Conservation (phyloP, 2,888 invertebrate genomes). For the Microdon myrmicae region DNA sequence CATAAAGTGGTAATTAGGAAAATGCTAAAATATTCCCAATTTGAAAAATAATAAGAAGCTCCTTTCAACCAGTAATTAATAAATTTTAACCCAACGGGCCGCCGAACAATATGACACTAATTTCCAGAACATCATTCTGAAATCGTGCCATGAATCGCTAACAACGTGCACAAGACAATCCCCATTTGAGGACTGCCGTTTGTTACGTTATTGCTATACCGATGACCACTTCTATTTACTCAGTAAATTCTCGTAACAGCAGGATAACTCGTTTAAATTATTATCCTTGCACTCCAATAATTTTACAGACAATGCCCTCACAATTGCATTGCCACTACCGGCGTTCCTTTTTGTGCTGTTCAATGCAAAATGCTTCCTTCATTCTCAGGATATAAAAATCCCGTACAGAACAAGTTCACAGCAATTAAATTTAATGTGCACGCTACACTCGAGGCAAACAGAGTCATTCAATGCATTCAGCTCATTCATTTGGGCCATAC, state of each 20-base stretch:
- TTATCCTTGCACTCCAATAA: conserved; percentile 32
- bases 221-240: conserved; percentile 1
- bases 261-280: conserved; percentile 28
- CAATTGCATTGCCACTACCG: conserved; percentile 9
- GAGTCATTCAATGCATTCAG: conserved; percentile 44
- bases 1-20: too few relatives aligned
- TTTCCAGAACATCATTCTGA: too few relatives aligned
- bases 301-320: conserved; percentile 34
- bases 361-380: conserved; percentile 27
- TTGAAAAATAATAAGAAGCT: too few relatives aligned
- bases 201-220: conserved; percentile 4
- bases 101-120: too few relatives aligned
- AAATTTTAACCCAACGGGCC: too few relatives aligned
- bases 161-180: not conserved
- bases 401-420: conserved; percentile 42
- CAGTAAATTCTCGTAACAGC: conserved; percentile 6
- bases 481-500: conserved; percentile 42
- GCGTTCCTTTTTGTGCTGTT: conserved; percentile 3
- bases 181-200: not conserved
- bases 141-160: not conserved
- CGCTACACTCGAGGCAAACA: conserved; percentile 38
- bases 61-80: too few relatives aligned
- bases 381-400: conserved; percentile 5
- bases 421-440: conserved; percentile 51
- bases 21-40: too few relatives aligned